Evolutionary conservation across 2,797 vertebrate species (phyloP).

Genomic region (Myioborus melanocephalus): DNA sequence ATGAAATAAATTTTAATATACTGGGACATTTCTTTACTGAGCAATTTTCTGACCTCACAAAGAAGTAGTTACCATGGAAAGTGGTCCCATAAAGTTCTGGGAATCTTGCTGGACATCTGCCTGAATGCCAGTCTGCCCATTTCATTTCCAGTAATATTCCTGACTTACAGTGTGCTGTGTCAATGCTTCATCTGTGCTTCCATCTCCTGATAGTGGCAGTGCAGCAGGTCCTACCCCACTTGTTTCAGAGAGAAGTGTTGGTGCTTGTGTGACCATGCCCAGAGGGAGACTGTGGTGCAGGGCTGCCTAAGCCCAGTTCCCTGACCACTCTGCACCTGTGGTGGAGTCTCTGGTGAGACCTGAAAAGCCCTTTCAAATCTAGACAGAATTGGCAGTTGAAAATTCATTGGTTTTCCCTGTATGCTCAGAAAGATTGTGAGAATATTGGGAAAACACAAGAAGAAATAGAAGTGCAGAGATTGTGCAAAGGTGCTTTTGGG

Average conservation of each 20-base stretch:
- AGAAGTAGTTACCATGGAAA: background rate
- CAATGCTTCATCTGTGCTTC: background rate
- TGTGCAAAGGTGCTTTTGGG: background rate
- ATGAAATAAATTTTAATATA: background rate
- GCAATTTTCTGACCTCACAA: background rate
- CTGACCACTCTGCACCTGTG: background rate
- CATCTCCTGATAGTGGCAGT: background rate
- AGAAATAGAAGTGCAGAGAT: background rate
- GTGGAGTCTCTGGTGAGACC: background rate
- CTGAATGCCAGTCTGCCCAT: background rate
- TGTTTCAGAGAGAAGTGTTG: background rate
- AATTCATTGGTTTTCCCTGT: background rate
- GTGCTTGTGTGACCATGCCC: background rate
- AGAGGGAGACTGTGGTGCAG: background rate
- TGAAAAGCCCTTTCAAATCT: background rate
- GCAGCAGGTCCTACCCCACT: background rate
- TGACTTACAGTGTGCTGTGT: background rate
- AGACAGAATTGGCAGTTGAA: background rate
- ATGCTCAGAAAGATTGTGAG: background rate
- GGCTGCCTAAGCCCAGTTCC: background rate
- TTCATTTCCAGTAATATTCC: background rate
- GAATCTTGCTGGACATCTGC: background rate
- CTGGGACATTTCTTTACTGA: background rate
- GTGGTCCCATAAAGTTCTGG: background rate
- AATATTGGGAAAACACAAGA: background rate